Conservation (phyloP, 2,888 invertebrate species). For the Acrobasis repandana region DNA sequence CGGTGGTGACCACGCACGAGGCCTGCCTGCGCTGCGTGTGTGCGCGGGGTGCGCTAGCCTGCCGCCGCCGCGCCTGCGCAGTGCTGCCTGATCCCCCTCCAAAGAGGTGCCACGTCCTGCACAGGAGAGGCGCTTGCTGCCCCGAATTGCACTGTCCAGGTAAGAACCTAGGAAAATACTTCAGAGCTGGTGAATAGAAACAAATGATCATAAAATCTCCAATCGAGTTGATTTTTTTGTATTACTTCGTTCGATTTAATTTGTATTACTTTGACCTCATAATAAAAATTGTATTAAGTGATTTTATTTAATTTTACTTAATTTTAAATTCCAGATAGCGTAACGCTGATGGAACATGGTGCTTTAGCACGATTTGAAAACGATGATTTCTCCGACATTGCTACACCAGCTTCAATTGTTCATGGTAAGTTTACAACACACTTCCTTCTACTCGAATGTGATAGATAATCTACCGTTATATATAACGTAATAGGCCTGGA, state of each 20-base stretch:
- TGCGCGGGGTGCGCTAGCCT: conserved; percentile 87
- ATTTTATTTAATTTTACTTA: too few species aligned
- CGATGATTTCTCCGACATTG: conserved; percentile 39
- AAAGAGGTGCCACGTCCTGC: conserved; percentile 87
- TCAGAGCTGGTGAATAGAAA: too few species aligned
- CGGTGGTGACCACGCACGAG: conserved; percentile 86
- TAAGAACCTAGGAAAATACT: too few species aligned
- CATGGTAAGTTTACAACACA: conserved; percentile 47
- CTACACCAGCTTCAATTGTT: conserved; percentile 41
- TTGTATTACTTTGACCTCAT: too few species aligned
- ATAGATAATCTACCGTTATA: too few species aligned
- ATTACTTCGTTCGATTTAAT: too few species aligned
- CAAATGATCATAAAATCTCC: too few species aligned
- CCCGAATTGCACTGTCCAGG: conserved; percentile 89
- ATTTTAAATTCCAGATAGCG: conserved; percentile 49
- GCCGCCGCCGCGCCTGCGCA: conserved; percentile 90
- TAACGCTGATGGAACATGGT: conserved; percentile 52
- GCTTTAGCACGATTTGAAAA: conserved; percentile 50
- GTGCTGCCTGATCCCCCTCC: conserved; percentile 89
- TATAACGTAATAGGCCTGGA: too few species aligned
- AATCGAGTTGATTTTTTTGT: too few species aligned
- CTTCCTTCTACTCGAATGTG: too few species aligned
- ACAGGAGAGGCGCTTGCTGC: conserved; percentile 88
- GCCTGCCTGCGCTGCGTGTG: conserved; percentile 92
- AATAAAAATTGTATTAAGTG: too few species aligned